A percentile compares a stretch with the other conserved stretches of the same genome.
phyloP scores from a whole-genome alignment of 2,797 vertebrate genomes.

The Enteromius trimaculatus region DNA sequence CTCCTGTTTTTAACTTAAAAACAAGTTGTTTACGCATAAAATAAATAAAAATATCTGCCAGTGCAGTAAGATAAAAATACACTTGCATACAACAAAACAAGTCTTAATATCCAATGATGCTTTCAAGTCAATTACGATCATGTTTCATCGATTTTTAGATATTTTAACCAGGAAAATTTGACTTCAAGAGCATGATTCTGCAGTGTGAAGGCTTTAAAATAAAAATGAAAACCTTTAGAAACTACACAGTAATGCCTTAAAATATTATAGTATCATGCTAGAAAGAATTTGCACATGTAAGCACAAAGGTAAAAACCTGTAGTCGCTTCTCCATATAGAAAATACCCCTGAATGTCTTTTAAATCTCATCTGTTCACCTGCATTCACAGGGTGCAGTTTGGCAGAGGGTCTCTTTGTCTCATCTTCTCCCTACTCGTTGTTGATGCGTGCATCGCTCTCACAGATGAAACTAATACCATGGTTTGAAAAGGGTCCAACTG shows the following conservation, averaged over 20 bases:
- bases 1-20: neutral
- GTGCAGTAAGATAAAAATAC: neutral
- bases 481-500: conserved; percentile 65
- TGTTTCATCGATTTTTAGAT: neutral
- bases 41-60: neutral
- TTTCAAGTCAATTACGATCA: neutral
- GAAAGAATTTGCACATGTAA: neutral
- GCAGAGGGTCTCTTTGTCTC: conserved; percentile 58
- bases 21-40: neutral
- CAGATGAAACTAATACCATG: conserved; percentile 62
- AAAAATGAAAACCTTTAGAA: no score
- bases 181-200: neutral
- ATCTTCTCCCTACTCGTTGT: conserved; percentile 46
- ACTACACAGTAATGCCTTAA: neutral
- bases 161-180: neutral
- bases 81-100: neutral
- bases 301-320: neutral
- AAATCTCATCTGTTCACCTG: conserved; percentile 31
- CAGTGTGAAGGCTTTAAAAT: neutral
- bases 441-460: conserved; percentile 54
- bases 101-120: neutral
- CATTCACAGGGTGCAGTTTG: conserved; percentile 13
- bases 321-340: neutral
- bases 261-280: neutral
- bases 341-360: neutral